Percentiles rank a stretch among this genome's conserved stretches.
These are phyloP conservation scores for Cataglyphis altisquamis DNA, from an alignment of 2,888 invertebrate genomes.

Conservation along the genomic window DNA sequence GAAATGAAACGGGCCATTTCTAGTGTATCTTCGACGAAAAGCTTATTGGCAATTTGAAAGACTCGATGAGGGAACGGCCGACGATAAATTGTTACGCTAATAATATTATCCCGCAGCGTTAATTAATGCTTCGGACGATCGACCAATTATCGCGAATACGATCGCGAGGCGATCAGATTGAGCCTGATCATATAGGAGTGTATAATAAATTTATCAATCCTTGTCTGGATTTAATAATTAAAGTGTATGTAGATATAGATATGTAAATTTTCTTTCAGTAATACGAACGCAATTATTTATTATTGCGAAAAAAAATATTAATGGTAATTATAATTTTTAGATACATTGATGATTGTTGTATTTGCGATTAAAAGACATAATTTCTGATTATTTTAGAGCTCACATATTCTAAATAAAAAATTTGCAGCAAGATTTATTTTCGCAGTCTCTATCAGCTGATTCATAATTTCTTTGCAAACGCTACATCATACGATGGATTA, in stretches of 20 bases:
- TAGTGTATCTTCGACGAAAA: neutral
- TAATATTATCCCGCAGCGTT: neutral
- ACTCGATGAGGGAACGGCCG: neutral
- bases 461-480: conserved; percentile 5
- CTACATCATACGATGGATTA: neutral
- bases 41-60: conserved; percentile 16
- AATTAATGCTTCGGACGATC: conserved; percentile 4
- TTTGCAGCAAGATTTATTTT: neutral
- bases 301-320: neutral
- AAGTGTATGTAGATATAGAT: neutral
- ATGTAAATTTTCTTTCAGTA: neutral
- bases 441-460: neutral
- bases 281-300: neutral
- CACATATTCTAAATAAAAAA: neutral
- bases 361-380: neutral
- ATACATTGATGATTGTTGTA: neutral
- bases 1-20: conserved; percentile 40
- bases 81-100: conserved; percentile 5
- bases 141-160: neutral
- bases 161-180: neutral
- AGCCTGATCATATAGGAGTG: neutral
- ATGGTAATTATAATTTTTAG: neutral
- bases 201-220: neutral
- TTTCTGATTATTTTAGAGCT: neutral
- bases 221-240: conserved; percentile 2